Conservation (phyloP, 2,888 invertebrate species). For the Monochamus alternatus region DNA sequence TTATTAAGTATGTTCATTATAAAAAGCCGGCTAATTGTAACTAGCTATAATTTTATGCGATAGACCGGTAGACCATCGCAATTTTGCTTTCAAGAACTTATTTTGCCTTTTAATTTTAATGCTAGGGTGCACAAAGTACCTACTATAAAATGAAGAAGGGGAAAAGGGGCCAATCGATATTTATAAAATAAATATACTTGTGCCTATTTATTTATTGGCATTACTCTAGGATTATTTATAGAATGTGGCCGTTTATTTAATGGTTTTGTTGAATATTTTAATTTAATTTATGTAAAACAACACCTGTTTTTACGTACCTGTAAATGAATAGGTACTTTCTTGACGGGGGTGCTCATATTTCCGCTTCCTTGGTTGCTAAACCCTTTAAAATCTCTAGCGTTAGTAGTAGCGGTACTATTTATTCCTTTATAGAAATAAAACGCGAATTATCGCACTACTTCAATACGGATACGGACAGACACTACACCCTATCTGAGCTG, state of each 20-base stretch:
- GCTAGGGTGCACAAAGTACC: neutral
- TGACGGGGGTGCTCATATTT: slow-evolving; percentile 86
- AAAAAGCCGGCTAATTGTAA: neutral
- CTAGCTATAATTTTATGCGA: neutral
- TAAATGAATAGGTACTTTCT: slow-evolving; percentile 95
- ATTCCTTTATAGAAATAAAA: neutral
- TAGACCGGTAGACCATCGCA: too few species aligned
- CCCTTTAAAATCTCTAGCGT: neutral
- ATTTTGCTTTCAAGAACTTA: neutral
- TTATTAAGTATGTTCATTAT: neutral
- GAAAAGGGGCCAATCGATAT: slow-evolving; percentile 25
- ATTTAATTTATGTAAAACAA: slow-evolving; percentile 49
- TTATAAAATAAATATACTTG: neutral
- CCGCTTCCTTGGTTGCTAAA: neutral
- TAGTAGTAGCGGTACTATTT: neutral
- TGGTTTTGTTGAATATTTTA: neutral
- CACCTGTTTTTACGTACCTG: slow-evolving; percentile 78
- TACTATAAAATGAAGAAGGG: neutral
- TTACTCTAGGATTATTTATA: slow-evolving; percentile 12
- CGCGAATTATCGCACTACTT: neutral
- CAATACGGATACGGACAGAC: neutral
- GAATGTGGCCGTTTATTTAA: neutral
- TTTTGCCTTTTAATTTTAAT: neutral
- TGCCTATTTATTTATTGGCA: neutral
- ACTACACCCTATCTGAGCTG: neutral